Conservation (phyloP, 2,113 vertebrate species). For the Carettochelys insculpta region DNA sequence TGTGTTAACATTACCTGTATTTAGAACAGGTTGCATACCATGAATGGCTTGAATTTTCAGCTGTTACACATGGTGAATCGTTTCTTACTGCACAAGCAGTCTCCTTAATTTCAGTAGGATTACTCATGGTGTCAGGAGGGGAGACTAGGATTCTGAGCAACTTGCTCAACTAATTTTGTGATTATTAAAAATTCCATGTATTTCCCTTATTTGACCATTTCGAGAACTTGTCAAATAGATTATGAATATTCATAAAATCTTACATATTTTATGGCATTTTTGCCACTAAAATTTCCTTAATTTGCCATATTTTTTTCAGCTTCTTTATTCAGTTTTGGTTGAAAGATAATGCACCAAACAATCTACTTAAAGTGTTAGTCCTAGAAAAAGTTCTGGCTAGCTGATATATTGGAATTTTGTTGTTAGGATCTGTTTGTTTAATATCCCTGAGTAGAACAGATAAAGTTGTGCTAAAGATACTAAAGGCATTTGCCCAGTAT, state of each 20-base stretch:
- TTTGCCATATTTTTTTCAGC: slow-evolving; percentile 41
- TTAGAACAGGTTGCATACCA: slow-evolving; percentile 36
- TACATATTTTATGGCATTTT: slow-evolving; percentile 45
- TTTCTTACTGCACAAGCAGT: slow-evolving; percentile 45
- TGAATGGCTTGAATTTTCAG: slow-evolving; percentile 26
- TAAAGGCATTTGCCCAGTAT: neutral
- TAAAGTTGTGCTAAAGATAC: neutral
- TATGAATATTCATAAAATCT: slow-evolving; percentile 61
- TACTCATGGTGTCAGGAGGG: slow-evolving; percentile 53
- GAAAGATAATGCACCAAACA: neutral
- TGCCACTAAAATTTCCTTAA: slow-evolving; percentile 18
- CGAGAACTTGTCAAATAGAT: slow-evolving; percentile 45
- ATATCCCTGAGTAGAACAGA: neutral
- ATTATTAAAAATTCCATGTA: slow-evolving; percentile 44
- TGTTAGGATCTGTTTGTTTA: neutral
- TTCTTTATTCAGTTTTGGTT: slow-evolving; percentile 25
- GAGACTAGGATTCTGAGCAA: slow-evolving; percentile 53
- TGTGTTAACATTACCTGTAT: neutral
- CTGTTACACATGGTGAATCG: slow-evolving; percentile 52
- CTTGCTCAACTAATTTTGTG: slow-evolving; percentile 53
- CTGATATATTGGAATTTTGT: neutral
- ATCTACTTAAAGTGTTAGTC: slow-evolving; percentile 6
- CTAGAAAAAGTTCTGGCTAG: neutral
- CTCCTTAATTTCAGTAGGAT: slow-evolving; percentile 65
- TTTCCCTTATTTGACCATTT: neutral